A percentile compares a stretch with the other conserved stretches of the same genome.
phyloP scores from a whole-genome alignment of 2,113 vertebrate species.

The Centropus bengalensis region DNA sequence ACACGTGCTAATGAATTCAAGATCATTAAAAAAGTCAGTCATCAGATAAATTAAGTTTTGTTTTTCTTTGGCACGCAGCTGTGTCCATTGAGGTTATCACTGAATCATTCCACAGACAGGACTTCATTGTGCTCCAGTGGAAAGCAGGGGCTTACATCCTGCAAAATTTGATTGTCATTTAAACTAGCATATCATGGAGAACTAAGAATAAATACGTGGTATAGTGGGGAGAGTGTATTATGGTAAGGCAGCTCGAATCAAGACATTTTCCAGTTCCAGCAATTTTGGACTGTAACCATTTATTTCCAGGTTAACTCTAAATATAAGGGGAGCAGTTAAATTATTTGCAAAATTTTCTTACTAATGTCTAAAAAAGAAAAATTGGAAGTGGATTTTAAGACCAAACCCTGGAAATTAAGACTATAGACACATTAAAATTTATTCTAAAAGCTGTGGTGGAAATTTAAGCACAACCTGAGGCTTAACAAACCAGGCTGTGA shows the following conservation, averaged over 20 bases:
- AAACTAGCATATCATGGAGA: background rate
- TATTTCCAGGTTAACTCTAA: conserved; percentile 33
- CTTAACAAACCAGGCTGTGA: conserved; percentile 54
- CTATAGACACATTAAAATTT: background rate
- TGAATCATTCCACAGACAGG: background rate
- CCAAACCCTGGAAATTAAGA: background rate
- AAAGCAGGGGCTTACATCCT: background rate
- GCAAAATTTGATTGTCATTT: background rate
- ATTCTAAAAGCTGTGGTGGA: conserved; percentile 10
- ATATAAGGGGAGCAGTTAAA: conserved; percentile 18
- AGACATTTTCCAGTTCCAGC: background rate
- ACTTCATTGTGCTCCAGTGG: background rate
- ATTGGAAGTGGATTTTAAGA: background rate
- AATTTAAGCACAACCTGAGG: conserved; percentile 24
- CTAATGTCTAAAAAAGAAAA: conserved; percentile 6
- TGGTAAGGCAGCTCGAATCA: background rate
- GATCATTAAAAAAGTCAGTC: background rate
- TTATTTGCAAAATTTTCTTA: background rate
- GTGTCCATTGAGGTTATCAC: background rate
- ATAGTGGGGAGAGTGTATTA: background rate
- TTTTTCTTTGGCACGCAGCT: background rate
- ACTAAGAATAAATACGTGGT: background rate
- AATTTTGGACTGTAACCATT: background rate
- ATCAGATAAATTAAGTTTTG: background rate
- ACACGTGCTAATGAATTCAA: background rate